Conservation (phyloP, 2,113 vertebrate species). For the Lophotis ruficrista region DNA sequence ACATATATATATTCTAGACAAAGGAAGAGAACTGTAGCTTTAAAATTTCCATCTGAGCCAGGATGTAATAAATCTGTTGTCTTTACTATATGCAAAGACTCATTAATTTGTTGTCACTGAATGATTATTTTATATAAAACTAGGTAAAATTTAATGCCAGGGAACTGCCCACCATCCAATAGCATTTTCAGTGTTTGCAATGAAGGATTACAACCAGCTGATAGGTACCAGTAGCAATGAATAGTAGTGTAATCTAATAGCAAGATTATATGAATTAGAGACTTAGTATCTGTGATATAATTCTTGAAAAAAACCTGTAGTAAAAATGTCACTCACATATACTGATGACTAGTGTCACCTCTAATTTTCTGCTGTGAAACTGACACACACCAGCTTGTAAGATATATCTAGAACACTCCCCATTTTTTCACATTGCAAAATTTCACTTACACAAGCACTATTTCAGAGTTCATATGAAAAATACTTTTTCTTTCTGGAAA, state of each 20-base stretch:
- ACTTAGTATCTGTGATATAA: neutral
- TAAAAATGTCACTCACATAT: neutral
- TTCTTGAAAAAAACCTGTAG: neutral
- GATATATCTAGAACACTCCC: neutral
- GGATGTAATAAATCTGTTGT: neutral
- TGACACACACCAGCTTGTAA: neutral
- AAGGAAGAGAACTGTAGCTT: neutral
- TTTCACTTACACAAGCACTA: neutral
- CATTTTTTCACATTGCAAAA: neutral
- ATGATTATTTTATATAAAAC: neutral
- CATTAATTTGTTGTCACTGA: neutral
- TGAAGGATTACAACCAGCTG: neutral
- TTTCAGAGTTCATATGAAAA: neutral
- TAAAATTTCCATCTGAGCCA: neutral
- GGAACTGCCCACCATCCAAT: neutral
- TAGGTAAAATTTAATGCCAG: neutral
- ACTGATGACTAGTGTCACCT: neutral
- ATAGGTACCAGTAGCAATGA: neutral
- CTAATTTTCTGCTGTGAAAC: neutral
- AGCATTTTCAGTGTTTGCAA: neutral
- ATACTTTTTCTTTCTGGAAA: neutral
- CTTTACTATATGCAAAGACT: neutral
- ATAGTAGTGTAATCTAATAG: neutral
- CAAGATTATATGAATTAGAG: neutral
- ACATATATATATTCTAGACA: neutral